Conservation (phyloP, 2,797 vertebrate genomes). For the Notolepis coatsorum region DNA sequence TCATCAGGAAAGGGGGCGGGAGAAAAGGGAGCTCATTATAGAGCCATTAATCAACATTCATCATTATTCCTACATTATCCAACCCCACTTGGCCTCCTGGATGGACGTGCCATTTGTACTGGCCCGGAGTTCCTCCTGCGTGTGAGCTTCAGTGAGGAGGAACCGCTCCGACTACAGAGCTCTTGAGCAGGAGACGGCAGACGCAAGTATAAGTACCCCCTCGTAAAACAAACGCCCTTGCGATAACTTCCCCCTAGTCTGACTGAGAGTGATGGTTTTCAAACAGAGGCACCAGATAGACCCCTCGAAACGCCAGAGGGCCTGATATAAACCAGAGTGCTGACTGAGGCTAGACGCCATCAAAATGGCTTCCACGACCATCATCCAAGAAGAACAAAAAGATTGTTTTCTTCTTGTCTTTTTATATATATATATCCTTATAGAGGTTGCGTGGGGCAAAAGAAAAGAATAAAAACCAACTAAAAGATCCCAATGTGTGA, state of each 20-base stretch:
- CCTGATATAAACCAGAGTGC: slow-evolving; percentile 39
- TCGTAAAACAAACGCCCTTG: slow-evolving; percentile 39
- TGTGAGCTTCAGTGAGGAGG: slow-evolving; percentile 25
- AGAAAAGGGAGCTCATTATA: slow-evolving; percentile 39
- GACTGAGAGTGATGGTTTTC: slow-evolving; percentile 25
- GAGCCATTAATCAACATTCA: slow-evolving; percentile 43
- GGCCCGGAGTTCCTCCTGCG: slow-evolving; percentile 4
- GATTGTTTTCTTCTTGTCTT: slow-evolving; percentile 1
- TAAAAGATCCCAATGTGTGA: slow-evolving; percentile 10
- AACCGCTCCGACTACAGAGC: slow-evolving; percentile 14
- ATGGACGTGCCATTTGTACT: slow-evolving; percentile 30
- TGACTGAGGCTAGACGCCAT: background rate
- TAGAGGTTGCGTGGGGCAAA: background rate
- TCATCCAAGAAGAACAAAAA: slow-evolving; percentile 26
- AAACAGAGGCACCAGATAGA: slow-evolving; percentile 15
- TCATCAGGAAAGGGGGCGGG: slow-evolving; percentile 33
- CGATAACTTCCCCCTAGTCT: slow-evolving; percentile 19
- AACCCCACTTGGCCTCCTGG: slow-evolving; percentile 12
- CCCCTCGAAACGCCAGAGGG: slow-evolving; percentile 21
- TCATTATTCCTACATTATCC: slow-evolving; percentile 33
- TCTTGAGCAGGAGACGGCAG: slow-evolving; percentile 2
- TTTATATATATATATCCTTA: background rate
- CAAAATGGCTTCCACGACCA: slow-evolving; percentile 9
- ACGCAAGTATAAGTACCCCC: background rate
- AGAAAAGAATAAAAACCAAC: background rate